phyloP scores from a whole-genome alignment of 2,797 vertebrate species.

The Pipistrellus kuhlii region DNA sequence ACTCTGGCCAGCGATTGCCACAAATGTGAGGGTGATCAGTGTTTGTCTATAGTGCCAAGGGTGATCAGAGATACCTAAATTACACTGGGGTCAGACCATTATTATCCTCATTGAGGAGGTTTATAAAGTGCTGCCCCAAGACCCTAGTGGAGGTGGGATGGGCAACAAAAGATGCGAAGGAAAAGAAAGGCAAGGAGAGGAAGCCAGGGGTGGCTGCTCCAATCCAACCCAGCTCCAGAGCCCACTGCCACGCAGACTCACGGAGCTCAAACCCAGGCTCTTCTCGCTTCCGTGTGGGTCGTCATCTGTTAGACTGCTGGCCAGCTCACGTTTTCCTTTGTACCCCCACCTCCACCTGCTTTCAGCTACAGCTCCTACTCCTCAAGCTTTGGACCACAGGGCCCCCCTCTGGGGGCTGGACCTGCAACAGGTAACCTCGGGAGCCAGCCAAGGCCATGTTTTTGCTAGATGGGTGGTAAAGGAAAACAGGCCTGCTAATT shows the following conservation, averaged over 20 bases:
- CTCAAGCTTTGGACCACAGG: not conserved
- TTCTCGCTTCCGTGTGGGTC: fast-evolving
- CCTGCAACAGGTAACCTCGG: not conserved
- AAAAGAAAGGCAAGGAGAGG: not conserved
- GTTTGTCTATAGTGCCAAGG: not conserved
- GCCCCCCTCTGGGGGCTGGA: not conserved
- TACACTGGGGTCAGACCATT: fast-evolving
- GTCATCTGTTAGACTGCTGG: not conserved
- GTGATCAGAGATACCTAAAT: not conserved
- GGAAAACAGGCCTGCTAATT: not conserved
- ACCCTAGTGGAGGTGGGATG: not conserved
- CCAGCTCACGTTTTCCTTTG: not conserved
- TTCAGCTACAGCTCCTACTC: not conserved
- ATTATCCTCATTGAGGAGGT: not conserved
- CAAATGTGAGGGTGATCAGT: not conserved
- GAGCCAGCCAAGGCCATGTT: not conserved
- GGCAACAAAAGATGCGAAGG: not conserved
- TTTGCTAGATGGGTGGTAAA: not conserved
- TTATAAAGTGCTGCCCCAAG: not conserved
- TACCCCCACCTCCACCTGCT: not conserved
- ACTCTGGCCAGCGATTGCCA: not conserved
- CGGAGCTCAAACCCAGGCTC: not conserved
- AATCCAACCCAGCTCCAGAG: not conserved
- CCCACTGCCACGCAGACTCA: too few relatives aligned
- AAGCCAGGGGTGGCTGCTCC: not conserved